Evolutionary conservation across 1,140 invertebrate species (phyloP).

Genomic region (silkworm (Bombyx mori)): ASM3026992v2 NC_085114.1:13008001-13008500

Average conservation of each 20-base stretch:
- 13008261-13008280: constrained; percentile 39
- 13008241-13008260: constrained; percentile 48
- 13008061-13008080: constrained; percentile 38
- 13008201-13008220: constrained; percentile 30
- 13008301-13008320: constrained; percentile 15
- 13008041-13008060: constrained; percentile 24
- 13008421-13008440: constrained; percentile 47
- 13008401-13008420: constrained; percentile 38
- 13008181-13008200: constrained; percentile 11
- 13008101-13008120: not conserved
- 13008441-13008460: constrained; percentile 45
- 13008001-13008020: constrained; percentile 29
- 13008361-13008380: constrained; percentile 39
- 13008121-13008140: not conserved
- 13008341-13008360: constrained; percentile 32
- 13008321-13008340: constrained; percentile 29
- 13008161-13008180: no score
- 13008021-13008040: constrained; percentile 32
- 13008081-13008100: not conserved
- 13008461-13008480: no score
- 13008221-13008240: constrained; percentile 35
- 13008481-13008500: no score
- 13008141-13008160: not conserved
- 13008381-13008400: constrained; percentile 33
- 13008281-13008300: constrained; percentile 40